Evolutionary conservation across 2,888 invertebrate species (phyloP).

Genomic region (Agonum fuliginosum): DNA sequence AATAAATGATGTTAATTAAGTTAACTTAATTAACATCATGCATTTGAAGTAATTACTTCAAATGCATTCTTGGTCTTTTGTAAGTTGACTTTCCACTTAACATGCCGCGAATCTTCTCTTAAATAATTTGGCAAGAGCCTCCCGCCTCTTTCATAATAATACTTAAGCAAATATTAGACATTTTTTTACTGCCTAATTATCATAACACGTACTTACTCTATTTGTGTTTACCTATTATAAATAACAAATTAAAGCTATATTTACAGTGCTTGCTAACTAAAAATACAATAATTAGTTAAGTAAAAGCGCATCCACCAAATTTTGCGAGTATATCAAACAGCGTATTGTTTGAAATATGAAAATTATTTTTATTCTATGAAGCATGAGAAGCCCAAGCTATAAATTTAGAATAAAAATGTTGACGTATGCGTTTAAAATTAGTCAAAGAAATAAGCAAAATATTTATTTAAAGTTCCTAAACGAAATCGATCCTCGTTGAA

Average conservation of each 20-base stretch:
- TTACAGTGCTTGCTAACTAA: too few relatives aligned
- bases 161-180: conserved; percentile 21
- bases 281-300: too few relatives aligned
- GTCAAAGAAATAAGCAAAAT: conserved; percentile 12
- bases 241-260: not conserved
- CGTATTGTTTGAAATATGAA: conserved; percentile 10
- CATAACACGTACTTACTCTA: conserved; percentile 28
- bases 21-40: too few relatives aligned
- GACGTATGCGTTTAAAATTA: conserved; percentile 46
- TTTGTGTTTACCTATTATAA: conserved; percentile 9
- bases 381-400: conserved; percentile 4
- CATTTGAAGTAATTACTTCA: too few relatives aligned
- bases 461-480: conserved; percentile 44
- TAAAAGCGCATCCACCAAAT: conserved; percentile 21
- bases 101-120: not conserved
- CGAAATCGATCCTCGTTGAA: conserved; percentile 11
- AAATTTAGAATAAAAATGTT: conserved; percentile 41
- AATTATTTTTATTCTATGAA: conserved; percentile 33
- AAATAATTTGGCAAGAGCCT: conserved; percentile 22
- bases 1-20: conserved; percentile 11
- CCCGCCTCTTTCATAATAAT: conserved; percentile 27
- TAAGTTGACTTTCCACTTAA: conserved; percentile 20
- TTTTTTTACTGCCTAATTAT: conserved; percentile 27
- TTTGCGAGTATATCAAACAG: not conserved
- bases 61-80: not conserved